Evolutionary conservation across 2,888 invertebrate genomes (phyloP), one percentile per base, ranked within the genome.

Genomic region (Ormia ochracea): DNA sequence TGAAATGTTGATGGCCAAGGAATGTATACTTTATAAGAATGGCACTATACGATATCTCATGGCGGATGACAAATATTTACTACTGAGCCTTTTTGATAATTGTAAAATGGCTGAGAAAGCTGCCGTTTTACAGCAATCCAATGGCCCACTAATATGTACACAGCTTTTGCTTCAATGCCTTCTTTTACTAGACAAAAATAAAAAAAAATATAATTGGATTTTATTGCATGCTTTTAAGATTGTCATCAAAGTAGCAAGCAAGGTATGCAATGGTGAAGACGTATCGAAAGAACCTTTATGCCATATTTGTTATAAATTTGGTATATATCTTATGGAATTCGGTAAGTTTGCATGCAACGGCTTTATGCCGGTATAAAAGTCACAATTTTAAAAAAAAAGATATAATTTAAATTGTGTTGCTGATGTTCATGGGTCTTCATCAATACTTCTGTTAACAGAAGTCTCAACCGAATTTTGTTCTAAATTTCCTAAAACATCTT

Each of bases 81-180:
- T 87, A 48, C 78, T 83, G 43, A 83, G 78, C 2, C 33, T 87
- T 21, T 82, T 86, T 9, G 86, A 87, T 3, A 87, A 86, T 19
- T 52, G 86, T 3, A 85, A 83, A 50, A 66, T 79, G 3, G 87
- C 88, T 2, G 89, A 88, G 77, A 61, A 83, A 23, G 82, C 85
- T 0, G 83, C 82, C 12, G 58, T 81, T n/a, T 66, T 82, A 21
- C 28, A 59, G 3, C 79, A 84, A 26, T 19, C 56, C 0, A 80
- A 81, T 12, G 85, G 87, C 0, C 72, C 83, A 10, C 82, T 81
- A 38, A 75, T 82, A 7, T 82, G 85, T 23, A 82, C 85, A 3
- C 83, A 82, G 1, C 69, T 85, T 0, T 83, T 88, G 31, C 83
- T 85, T 41, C 84, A 88, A 73, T 83, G 84, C 0, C 79, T 87